Conservation (phyloP, 2,797 vertebrate species). For the Ptychobarbus kaznakovi region DNA sequence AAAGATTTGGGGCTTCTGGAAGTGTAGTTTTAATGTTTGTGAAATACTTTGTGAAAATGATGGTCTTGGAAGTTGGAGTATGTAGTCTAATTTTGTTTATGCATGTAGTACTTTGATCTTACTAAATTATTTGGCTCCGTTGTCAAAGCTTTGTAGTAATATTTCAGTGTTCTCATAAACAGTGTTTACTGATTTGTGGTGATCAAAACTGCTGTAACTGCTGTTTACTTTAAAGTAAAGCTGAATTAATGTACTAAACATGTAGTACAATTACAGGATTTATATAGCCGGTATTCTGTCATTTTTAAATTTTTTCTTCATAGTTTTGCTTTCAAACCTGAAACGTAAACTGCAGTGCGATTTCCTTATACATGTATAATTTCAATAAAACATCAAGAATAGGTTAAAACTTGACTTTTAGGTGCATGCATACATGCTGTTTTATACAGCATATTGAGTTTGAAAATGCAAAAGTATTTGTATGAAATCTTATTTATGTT, state of each 20-base stretch:
- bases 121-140: background rate
- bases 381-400: background rate
- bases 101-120: background rate
- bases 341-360: background rate
- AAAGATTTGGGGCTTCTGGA: background rate
- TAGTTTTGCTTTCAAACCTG: background rate
- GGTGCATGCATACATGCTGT: background rate
- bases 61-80: background rate
- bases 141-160: constrained; percentile 12
- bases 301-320: background rate
- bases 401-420: background rate
- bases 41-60: background rate
- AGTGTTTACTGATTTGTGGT: background rate
- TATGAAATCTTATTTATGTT: background rate
- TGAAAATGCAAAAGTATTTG: background rate
- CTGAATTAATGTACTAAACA: constrained; percentile 3
- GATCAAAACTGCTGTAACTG: constrained; percentile 6
- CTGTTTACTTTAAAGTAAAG: constrained; percentile 15
- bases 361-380: background rate
- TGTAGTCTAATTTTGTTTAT: background rate
- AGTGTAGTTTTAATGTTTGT: background rate
- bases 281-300: background rate
- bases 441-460: background rate
- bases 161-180: background rate
- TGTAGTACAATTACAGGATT: background rate